phyloP scores from a whole-genome alignment of 2,113 vertebrate species.

The Potamarius usumacintae region DNA sequence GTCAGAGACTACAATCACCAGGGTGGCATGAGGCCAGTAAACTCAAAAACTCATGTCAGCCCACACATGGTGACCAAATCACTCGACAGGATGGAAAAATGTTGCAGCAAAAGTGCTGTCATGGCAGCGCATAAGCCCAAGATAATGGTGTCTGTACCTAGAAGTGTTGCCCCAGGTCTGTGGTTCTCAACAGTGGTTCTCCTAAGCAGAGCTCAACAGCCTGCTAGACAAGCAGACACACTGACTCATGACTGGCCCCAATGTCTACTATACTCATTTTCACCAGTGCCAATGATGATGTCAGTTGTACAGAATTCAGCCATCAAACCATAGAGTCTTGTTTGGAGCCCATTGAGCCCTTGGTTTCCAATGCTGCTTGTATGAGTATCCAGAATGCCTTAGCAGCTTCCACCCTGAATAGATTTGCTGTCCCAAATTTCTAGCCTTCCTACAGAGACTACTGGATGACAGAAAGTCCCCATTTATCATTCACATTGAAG shows the following conservation, averaged over 20 bases:
- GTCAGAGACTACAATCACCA: not conserved
- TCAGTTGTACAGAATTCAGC: not conserved
- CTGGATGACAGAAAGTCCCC: not conserved
- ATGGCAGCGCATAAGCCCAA: not conserved
- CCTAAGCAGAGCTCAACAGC: not conserved
- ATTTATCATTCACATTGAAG: no score
- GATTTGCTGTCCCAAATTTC: not conserved
- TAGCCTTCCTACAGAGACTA: not conserved
- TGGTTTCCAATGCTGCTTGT: not conserved
- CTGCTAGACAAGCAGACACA: not conserved
- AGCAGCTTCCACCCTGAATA: not conserved
- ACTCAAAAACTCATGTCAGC: not conserved
- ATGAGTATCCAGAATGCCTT: not conserved
- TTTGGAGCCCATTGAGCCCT: not conserved
- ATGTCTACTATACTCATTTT: not conserved
- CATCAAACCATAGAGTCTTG: not conserved
- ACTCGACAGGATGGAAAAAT: not conserved
- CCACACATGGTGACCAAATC: no score
- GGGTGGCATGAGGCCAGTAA: not conserved
- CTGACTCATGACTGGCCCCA: not conserved
- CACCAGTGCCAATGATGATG: not conserved
- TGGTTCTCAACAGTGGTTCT: not conserved
- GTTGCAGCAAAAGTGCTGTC: not conserved
- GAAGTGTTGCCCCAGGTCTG: not conserved
- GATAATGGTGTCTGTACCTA: not conserved